Base-by-base conservation (phyloP, 1,140 invertebrate species). In the Calliopsis andreniformis region DNA sequence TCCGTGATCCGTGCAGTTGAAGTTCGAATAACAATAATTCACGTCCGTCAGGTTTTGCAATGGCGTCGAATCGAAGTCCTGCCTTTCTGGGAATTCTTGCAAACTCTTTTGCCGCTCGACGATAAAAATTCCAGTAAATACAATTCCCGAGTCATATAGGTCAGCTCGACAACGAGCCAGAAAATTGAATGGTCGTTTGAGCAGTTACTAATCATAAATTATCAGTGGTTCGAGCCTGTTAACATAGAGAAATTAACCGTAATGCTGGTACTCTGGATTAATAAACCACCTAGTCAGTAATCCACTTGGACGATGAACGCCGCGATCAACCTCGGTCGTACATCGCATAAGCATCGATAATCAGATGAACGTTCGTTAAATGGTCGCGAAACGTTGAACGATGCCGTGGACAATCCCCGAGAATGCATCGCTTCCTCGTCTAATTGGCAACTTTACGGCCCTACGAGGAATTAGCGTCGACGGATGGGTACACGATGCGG, bases 391-490 rank as follows among this genome's bases (percentile, higher is more conserved):
- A 39, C 56, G 56, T 42, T 39, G 18, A 49, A 49, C 20, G 47
- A 10, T n/a, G 20, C 2, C 47, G 47, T 20, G n/a, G 45, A 10
- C 30, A 30, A 16, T 20, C 30, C 47, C 25, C 28, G 28, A 25
- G n/a, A n/a, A 25, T 18, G 14, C 56, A 23, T 49, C 51, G 51
- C 49, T 62, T 62, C 39, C 42, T 16, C 32, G 18, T 61, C 32
- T 30, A 59, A 71, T 71, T 51, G 32, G 20, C 47, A 23, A 51
- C 47, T 62, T 28, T 28, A 62, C 43, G 55, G 23, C 58, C 20
- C 12, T 3, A 23, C 28, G 20, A 18, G 30, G 47, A 61, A 71
- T 35, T 39, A 70, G 28, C 43, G 30, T 30, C 47, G n/a, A 16
- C 12, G 23, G 3, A 18, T 20, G n/a, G n/a, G n/a, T n/a, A n/a